These are phyloP conservation scores for Macroteleia sp. DNA, from an alignment of 2,888 invertebrate genomes.

Conservation along the genomic window DNA sequence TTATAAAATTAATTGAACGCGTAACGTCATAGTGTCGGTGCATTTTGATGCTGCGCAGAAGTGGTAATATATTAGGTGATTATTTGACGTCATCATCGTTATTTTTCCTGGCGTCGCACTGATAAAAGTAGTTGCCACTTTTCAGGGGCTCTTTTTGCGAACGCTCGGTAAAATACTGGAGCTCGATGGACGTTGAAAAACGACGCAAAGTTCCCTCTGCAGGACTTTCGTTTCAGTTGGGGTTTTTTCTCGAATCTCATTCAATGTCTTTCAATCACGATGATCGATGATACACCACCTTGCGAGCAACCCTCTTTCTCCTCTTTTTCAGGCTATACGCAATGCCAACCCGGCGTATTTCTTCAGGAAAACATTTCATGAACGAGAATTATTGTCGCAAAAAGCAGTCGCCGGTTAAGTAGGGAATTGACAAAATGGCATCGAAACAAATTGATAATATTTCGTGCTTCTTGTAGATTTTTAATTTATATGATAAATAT, in stretches of 20 bases:
- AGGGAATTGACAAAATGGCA: slow-evolving; percentile 44
- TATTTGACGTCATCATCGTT: slow-evolving; percentile 67
- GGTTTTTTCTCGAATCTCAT: slow-evolving; percentile 71
- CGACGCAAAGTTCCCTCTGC: slow-evolving; percentile 62
- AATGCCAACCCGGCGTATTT: slow-evolving; percentile 15
- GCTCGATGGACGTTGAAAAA: slow-evolving; percentile 67
- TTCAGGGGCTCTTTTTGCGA: slow-evolving; percentile 65
- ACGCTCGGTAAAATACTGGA: slow-evolving; percentile 61
- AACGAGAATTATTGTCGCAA: slow-evolving; percentile 33
- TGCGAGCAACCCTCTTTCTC: slow-evolving; percentile 46
- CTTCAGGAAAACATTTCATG: slow-evolving; percentile 46
- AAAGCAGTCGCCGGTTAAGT: slow-evolving; percentile 25
- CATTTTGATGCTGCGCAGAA: slow-evolving; percentile 45
- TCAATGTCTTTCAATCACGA: slow-evolving; percentile 80
- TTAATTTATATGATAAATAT: slow-evolving; percentile 20
- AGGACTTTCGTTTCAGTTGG: slow-evolving; percentile 63
- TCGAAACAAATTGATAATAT: slow-evolving; percentile 47
- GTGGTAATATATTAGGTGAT: slow-evolving; percentile 65
- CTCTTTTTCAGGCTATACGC: slow-evolving; percentile 30
- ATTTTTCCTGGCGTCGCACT: slow-evolving; percentile 62
- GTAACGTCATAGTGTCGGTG: too few species aligned
- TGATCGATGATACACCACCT: slow-evolving; percentile 75
- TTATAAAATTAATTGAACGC: too few species aligned
- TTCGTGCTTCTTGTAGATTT: slow-evolving; percentile 7
- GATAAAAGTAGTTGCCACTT: slow-evolving; percentile 67